Conservation (phyloP, 2,113 vertebrate species). For the Helogale parvula region DNA sequence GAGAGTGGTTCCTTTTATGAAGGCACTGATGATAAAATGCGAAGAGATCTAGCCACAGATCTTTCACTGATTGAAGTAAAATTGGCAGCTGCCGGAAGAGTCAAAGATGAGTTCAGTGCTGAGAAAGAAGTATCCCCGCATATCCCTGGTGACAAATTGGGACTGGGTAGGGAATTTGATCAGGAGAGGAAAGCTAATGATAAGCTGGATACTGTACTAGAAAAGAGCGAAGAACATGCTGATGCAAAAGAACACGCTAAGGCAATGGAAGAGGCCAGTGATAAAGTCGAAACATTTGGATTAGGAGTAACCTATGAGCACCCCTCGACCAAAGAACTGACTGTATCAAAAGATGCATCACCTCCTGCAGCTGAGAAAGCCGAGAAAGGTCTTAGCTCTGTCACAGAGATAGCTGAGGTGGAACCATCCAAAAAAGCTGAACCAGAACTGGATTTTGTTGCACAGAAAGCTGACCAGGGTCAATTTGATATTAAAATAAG, state of each 20-base stretch:
- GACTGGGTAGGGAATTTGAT: conserved; percentile 82
- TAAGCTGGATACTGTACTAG: conserved; percentile 86
- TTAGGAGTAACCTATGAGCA: conserved; percentile 62
- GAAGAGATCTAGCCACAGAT: conserved; percentile 84
- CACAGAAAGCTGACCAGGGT: conserved; percentile 80
- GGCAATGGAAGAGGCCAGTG: conserved; percentile 62
- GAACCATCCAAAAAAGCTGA: conserved; percentile 79
- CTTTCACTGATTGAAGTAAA: conserved; percentile 89
- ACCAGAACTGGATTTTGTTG: conserved; percentile 82
- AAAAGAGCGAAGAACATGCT: conserved; percentile 85
- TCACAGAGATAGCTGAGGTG: conserved; percentile 83
- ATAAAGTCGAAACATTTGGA: conserved; percentile 68
- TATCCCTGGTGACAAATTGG: conserved; percentile 55
- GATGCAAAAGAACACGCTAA: conserved; percentile 80
- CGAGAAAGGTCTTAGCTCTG: conserved; percentile 80
- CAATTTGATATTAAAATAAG: conserved; percentile 76
- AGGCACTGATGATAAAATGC: conserved; percentile 85
- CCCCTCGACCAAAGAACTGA: conserved; percentile 60
- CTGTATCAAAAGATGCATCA: conserved; percentile 60
- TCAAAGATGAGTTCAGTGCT: conserved; percentile 81
- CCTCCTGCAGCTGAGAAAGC: conserved; percentile 75
- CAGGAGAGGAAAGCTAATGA: conserved; percentile 83
- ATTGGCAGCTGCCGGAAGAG: conserved; percentile 88
- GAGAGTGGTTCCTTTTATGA: conserved; percentile 88
- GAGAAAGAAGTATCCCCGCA: conserved; percentile 78